Conservation (phyloP, 2,797 vertebrate genomes). For the Cyprinella venusta region DNA sequence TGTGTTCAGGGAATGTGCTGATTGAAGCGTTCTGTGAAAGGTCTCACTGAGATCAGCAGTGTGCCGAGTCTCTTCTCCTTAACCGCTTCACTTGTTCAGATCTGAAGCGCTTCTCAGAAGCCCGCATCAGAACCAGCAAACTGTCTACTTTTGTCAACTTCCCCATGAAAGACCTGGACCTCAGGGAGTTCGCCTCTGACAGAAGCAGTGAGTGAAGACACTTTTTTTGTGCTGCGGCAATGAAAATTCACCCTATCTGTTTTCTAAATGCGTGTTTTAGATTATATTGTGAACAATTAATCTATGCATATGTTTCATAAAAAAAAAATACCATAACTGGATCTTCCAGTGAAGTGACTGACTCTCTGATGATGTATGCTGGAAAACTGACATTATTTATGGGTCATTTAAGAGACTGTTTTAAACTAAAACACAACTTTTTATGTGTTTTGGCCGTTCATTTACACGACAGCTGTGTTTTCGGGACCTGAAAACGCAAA, state of each 20-base stretch:
- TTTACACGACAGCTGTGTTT: not conserved
- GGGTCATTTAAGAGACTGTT: not conserved
- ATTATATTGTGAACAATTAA: not conserved
- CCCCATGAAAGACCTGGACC: conserved; percentile 93
- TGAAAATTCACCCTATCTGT: not conserved
- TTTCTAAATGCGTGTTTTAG: not conserved
- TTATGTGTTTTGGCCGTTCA: not conserved
- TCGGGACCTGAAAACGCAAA: not conserved
- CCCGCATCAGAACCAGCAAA: conserved; percentile 93
- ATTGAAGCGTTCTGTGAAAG: not conserved
- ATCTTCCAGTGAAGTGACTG: not conserved
- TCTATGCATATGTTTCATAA: not conserved
- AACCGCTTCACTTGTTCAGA: conserved; percentile 75
- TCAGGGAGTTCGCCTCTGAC: conserved; percentile 92
- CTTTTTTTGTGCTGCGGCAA: not conserved
- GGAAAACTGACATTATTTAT: not conserved
- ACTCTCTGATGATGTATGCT: not conserved
- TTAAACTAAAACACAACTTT: not conserved
- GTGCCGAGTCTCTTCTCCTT: conserved; percentile 65
- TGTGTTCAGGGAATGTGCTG: conserved; percentile 35
- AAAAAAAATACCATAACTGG: not conserved
- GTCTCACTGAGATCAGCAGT: conserved; percentile 30
- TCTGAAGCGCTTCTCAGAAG: conserved; percentile 97
- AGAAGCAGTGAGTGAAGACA: conserved; percentile 88
- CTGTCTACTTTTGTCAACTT: conserved; percentile 96